Conservation (phyloP, 1,140 invertebrate genomes). For the Ephestia elutella region DNA sequence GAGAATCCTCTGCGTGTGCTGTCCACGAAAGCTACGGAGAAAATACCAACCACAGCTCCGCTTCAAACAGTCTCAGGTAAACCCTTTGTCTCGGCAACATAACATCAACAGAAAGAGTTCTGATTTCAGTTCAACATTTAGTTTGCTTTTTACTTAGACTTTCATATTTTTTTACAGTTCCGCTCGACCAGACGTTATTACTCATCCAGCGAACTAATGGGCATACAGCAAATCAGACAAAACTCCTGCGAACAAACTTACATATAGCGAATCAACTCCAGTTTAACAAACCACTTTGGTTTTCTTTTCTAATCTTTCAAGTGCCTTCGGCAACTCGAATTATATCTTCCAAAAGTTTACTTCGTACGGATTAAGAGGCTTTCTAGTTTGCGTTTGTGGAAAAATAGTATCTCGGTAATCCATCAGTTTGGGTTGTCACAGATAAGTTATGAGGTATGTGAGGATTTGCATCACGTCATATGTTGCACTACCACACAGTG, state of each 20-base stretch:
- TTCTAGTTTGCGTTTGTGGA: conserved; percentile 12
- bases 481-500: conserved; percentile 29
- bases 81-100: background rate
- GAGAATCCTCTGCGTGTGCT: conserved; percentile 86
- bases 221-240: conserved; percentile 79
- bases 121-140: conserved; percentile 11
- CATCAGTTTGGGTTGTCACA: background rate
- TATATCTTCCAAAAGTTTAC: conserved; percentile 25
- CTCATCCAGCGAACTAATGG: conserved; percentile 78
- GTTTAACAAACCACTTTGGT: conserved; percentile 17
- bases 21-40: conserved; percentile 82
- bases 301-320: conserved; percentile 40
- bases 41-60: conserved; percentile 86
- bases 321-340: conserved; percentile 46
- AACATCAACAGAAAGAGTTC: background rate
- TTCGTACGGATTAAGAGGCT: conserved; percentile 16
- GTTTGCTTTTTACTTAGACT: conserved; percentile 31
- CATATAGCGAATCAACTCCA: conserved; percentile 77
- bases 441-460: conserved; percentile 24
- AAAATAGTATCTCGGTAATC: conserved; percentile 6
- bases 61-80: conserved; percentile 87
- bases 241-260: conserved; percentile 86
- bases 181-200: conserved; percentile 81
- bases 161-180: conserved; percentile 75
- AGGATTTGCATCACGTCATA: conserved; percentile 17